Conservation (phyloP, 2,888 invertebrate genomes). For the Tipula lateralis region DNA sequence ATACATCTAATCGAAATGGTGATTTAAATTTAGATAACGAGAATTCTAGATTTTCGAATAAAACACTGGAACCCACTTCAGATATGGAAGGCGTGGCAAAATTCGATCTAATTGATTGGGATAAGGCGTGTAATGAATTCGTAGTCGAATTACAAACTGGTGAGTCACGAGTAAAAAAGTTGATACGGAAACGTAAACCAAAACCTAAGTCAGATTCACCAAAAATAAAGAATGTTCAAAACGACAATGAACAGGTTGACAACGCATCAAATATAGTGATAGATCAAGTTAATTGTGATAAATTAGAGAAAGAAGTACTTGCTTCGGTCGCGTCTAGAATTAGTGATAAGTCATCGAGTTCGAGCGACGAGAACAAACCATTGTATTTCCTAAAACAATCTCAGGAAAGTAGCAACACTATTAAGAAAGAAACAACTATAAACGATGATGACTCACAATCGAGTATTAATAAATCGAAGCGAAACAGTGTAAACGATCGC, state of each 20-base stretch:
- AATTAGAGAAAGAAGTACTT: background rate
- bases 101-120: conserved; percentile 51
- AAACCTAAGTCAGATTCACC: conserved; percentile 43
- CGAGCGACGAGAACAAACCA: conserved; percentile 42
- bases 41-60: background rate
- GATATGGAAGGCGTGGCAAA: conserved; percentile 34
- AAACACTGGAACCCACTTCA: conserved; percentile 27
- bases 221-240: conserved; percentile 30
- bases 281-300: background rate
- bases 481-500: conserved; percentile 40
- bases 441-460: conserved; percentile 40
- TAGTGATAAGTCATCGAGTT: conserved; percentile 31
- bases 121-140: conserved; percentile 70
- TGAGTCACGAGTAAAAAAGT: conserved; percentile 52
- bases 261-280: conserved; percentile 29
- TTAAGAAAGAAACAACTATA: conserved; percentile 47
- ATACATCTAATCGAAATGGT: conserved; percentile 35
- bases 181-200: conserved; percentile 48
- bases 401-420: conserved; percentile 42
- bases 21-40: conserved; percentile 31
- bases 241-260: conserved; percentile 44
- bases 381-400: conserved; percentile 34
- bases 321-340: background rate
- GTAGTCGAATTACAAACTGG: conserved; percentile 67
- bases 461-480: background rate